These are phyloP conservation scores for Lanius ludovicianus DNA, from an alignment of 2,113 vertebrate genomes.

Conservation along the genomic window DNA sequence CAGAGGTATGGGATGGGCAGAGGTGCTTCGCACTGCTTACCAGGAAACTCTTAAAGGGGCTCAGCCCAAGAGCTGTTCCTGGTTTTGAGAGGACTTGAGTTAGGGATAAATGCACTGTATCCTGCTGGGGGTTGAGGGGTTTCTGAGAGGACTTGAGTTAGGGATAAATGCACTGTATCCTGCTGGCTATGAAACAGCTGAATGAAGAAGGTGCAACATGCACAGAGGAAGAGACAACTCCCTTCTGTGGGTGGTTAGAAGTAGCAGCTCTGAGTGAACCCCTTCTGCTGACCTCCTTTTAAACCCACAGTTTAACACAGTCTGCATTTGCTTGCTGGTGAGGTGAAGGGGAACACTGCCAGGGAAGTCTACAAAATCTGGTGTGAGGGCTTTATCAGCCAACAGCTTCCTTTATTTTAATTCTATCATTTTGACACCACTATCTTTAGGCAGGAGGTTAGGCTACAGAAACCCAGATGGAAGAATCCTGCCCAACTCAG, in stretches of 20 bases:
- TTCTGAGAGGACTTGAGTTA: not conserved
- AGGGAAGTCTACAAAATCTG: not conserved
- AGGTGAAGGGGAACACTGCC: not conserved
- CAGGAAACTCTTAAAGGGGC: not conserved
- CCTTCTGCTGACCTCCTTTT: not conserved
- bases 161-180: not conserved
- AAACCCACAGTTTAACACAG: not conserved
- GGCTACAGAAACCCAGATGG: not conserved
- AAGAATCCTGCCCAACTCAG: not conserved
- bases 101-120: not conserved
- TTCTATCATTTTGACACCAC: not conserved
- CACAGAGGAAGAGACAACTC: not conserved
- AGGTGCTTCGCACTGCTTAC: accelerated
- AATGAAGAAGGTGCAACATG: not conserved
- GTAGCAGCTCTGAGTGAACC: not conserved
- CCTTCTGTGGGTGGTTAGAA: not conserved
- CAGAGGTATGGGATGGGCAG: not conserved
- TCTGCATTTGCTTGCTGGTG: not conserved
- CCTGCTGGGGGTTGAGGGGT: not conserved
- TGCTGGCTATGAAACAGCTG: not conserved
- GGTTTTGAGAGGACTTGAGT: not conserved
- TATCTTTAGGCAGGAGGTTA: not conserved
- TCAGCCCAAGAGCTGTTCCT: not conserved
- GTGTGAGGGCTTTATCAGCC: not conserved
- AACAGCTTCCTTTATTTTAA: not conserved